These are phyloP conservation scores for Geococcyx californianus DNA, from an alignment of 2,113 vertebrate species.

Conservation along the genomic window DNA sequence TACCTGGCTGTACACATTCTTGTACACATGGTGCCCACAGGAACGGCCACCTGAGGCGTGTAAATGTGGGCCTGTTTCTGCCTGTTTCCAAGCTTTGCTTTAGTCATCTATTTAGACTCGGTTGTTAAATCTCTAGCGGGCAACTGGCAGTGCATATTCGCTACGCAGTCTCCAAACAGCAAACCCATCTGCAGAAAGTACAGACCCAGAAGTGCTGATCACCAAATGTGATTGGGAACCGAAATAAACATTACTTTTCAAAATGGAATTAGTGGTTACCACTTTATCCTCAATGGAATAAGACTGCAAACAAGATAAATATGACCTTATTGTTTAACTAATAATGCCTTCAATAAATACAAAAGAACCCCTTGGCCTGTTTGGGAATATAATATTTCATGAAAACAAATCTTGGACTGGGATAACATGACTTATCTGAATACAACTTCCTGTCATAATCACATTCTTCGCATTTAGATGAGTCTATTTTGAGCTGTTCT, in stretches of 20 bases:
- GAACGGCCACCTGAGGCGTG: background rate
- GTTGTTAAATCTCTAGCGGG: background rate
- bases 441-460: background rate
- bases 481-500: background rate
- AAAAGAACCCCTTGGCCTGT: background rate
- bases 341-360: background rate
- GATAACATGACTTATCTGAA: background rate
- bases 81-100: background rate
- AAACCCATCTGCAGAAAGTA: background rate
- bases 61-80: background rate
- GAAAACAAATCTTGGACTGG: background rate
- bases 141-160: background rate
- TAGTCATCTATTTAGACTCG: background rate
- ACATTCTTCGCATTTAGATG: background rate
- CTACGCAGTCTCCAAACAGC: background rate
- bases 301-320: background rate
- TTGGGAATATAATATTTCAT: background rate
- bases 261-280: background rate
- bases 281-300: background rate
- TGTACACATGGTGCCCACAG: background rate
- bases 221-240: background rate
- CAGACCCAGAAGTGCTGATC: background rate
- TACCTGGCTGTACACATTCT: background rate
- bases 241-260: background rate
- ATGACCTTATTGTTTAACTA: background rate